Conservation (phyloP, 2,888 invertebrate species). For the Acrobasis repandana region DNA sequence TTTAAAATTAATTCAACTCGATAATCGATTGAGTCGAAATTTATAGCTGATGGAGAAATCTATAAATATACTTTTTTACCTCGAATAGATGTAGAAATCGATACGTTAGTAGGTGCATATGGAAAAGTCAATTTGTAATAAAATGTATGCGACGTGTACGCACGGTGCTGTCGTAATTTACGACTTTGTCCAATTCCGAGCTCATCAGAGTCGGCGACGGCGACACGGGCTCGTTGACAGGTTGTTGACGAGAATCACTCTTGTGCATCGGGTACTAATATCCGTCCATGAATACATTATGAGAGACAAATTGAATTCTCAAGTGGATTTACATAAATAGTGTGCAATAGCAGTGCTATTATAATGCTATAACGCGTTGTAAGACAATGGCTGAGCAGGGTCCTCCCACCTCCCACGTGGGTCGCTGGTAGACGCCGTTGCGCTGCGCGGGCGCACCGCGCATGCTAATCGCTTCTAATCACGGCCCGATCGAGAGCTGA, state of each 20-base stretch:
- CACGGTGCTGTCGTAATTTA: slow-evolving; percentile 25
- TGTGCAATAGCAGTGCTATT: slow-evolving; percentile 75
- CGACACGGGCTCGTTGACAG: slow-evolving; percentile 51
- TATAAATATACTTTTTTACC: slow-evolving; percentile 16
- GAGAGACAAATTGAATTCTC: slow-evolving; percentile 78
- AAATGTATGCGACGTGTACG: slow-evolving; percentile 19
- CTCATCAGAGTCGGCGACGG: slow-evolving; percentile 41
- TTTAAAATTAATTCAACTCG: slow-evolving; percentile 26
- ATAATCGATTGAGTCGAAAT: slow-evolving; percentile 25
- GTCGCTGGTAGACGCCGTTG: slow-evolving; percentile 49
- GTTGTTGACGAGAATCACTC: slow-evolving; percentile 57
- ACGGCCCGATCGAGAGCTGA: slow-evolving; percentile 76
- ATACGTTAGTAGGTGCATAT: slow-evolving; percentile 13
- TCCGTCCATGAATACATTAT: slow-evolving; percentile 68
- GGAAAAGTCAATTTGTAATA: slow-evolving; percentile 22
- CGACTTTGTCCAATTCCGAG: slow-evolving; percentile 30
- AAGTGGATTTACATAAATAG: slow-evolving; percentile 77
- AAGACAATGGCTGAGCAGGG: slow-evolving; percentile 71
- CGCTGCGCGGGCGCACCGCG: slow-evolving; percentile 38
- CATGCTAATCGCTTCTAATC: slow-evolving; percentile 80
- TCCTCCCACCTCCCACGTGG: slow-evolving; percentile 78
- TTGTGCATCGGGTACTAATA: slow-evolving; percentile 58
- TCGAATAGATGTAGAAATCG: slow-evolving; percentile 22
- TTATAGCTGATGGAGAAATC: slow-evolving; percentile 23
- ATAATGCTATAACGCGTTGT: slow-evolving; percentile 75